A percentile compares a stretch with the other conserved stretches of the same genome.
phyloP scores from a whole-genome alignment of 2,113 vertebrate genomes.

The Hydrochoerus hydrochaeris region DNA sequence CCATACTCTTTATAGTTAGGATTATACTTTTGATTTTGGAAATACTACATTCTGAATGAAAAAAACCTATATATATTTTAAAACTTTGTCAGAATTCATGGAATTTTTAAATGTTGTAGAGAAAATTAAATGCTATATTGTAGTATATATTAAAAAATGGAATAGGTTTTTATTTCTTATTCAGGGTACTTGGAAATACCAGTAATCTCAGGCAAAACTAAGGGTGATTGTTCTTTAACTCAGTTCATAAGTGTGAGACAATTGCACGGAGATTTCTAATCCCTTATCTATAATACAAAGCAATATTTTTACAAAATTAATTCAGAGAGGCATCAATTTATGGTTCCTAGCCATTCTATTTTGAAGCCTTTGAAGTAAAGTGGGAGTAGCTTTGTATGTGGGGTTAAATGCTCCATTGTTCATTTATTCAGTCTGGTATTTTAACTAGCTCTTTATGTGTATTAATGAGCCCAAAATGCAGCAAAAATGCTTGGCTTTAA shows the following conservation, averaged over 20 bases:
- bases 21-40: slow-evolving; percentile 48
- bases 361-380: slow-evolving; percentile 77
- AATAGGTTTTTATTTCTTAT: slow-evolving; percentile 62
- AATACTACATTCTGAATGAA: slow-evolving; percentile 35
- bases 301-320: slow-evolving; percentile 76
- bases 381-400: slow-evolving; percentile 67
- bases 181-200: slow-evolving; percentile 53
- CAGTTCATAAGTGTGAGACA: slow-evolving; percentile 61
- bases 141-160: neutral
- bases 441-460: slow-evolving; percentile 74
- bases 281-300: slow-evolving; percentile 70
- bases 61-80: slow-evolving; percentile 10
- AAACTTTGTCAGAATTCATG: slow-evolving; percentile 42
- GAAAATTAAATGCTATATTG: slow-evolving; percentile 45
- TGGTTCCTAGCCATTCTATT: slow-evolving; percentile 74
- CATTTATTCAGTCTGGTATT: slow-evolving; percentile 79
- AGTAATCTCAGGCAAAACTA: slow-evolving; percentile 25
- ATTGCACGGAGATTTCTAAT: slow-evolving; percentile 61
- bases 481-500: slow-evolving; percentile 54
- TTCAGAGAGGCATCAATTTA: slow-evolving; percentile 70
- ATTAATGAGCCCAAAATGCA: slow-evolving; percentile 76
- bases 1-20: slow-evolving; percentile 56
- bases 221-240: slow-evolving; percentile 39
- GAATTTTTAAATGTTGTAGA: slow-evolving; percentile 44
- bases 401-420: slow-evolving; percentile 78